Base-by-base conservation (phyloP, 2,797 vertebrate species). In the Enteromius trimaculatus region DNA sequence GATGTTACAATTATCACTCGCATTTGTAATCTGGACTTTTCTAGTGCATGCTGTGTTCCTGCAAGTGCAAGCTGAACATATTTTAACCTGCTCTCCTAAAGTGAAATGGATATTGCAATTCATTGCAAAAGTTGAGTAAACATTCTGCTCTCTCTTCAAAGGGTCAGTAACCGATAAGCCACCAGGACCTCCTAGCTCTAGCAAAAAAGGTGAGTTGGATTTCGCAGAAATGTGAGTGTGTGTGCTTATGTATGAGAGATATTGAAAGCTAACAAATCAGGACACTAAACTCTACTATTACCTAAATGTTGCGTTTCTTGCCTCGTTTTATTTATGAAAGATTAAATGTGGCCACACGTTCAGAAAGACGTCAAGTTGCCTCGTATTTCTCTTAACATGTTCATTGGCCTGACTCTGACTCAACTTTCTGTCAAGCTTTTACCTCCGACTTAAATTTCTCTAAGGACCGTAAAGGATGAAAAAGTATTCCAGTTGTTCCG, bases 81-180 rank as follows among this genome's bases (percentile, higher is more conserved):
- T 60, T 64, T 60, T 68, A 71, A 29, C 53, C 80, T 75, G 70
- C 29, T 85, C n/a, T 68, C 10, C n/a, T 21, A 21, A 10, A 72
- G 64, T 78, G 16, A 19, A 49, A 16, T 77, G 75, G 31, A 49
- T 49, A 81, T 23, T 58, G n/a, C 23, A 78, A 78, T 85, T 42
- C 21, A 37, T 89, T 88, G 85, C 55, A 87, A 85, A 84, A 69
- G 84, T 51, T 82, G 58, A 88, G 55, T 84, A 80, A 82, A 85
- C 81, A 70, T 81, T 80, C 66, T 66, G 47, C n/a, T 86, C 39
- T 87, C 47, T 87, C 86, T 83, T 86, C 84, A 65, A 95, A 99
- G 98, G 97, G 93, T 97, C 97, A 90, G 97, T 98, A 92, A 99
- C 98, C 9, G 98, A 99, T 90, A 98, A 96, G 90, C 97, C 98